Evolutionary conservation across 2,888 invertebrate genomes (phyloP).

Genomic region (Phalera bucephala): DNA sequence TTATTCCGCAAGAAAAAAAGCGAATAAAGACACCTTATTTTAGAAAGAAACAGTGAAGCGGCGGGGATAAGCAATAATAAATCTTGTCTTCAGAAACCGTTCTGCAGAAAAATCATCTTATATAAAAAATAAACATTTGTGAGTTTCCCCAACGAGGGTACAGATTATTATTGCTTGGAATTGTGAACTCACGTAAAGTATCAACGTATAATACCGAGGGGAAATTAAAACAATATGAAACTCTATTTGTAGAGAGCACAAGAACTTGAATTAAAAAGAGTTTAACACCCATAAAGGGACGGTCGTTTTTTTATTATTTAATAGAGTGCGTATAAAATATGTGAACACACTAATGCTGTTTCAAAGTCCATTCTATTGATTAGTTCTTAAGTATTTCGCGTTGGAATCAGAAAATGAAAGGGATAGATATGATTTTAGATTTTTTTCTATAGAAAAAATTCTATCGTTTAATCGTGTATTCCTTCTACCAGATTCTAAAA

Average conservation of each 20-base stretch:
- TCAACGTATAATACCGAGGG: constrained; percentile 63
- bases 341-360: too few species aligned
- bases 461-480: too few species aligned
- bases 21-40: constrained; percentile 49
- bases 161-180: constrained; percentile 53
- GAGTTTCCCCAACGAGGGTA: constrained; percentile 46
- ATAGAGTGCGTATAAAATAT: too few species aligned
- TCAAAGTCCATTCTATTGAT: too few species aligned
- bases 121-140: constrained; percentile 43
- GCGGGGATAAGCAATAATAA: constrained; percentile 54
- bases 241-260: constrained; percentile 47
- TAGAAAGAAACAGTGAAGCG: constrained; percentile 47
- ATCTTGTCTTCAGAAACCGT: constrained; percentile 56
- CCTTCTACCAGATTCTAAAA: too few species aligned
- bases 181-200: constrained; percentile 63
- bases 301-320: too few species aligned
- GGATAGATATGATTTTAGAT: too few species aligned
- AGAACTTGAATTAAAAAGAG: constrained; percentile 11
- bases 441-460: too few species aligned
- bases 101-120: constrained; percentile 47
- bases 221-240: constrained; percentile 64
- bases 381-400: too few species aligned
- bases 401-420: too few species aligned
- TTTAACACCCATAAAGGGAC: too few species aligned
- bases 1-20: constrained; percentile 61